Evolutionary conservation across 2,888 invertebrate species (phyloP), one percentile per base, ranked within the genome.

Genomic region (Himalopsyche anomala): DNA sequence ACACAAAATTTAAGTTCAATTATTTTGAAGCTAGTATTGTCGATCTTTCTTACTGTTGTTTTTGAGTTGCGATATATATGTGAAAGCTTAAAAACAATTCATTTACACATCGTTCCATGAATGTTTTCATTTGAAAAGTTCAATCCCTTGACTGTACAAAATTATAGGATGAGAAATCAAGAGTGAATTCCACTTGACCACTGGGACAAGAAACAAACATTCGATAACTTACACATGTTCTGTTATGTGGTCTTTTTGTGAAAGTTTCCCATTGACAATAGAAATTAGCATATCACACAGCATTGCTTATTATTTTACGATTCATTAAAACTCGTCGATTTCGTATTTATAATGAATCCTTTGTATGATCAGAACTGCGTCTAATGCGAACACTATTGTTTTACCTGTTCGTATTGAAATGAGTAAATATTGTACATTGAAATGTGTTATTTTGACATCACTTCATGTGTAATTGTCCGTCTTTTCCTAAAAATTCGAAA

Each of bases 241-340:
- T 62, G 6, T 28, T 19, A 9, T n/a, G n/a, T 62, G 28, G 36
- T 12, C 0, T 74, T 12, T 38, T 5, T 36, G 74, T 74, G 74
- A 74, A 74, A 74, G 74, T 74, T 74, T 15, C 38, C 74, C 74
- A 36, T 74, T 38, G 36, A 74, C 74, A 74, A 74, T 74, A 36
- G 74, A 74, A 19, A 74, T 74, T 15, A 74, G 28, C 15, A 15
- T 45, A 45, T 45, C 36, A 5, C 74, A 9, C 4, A 15, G 19
- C 15, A 38, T 36, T 36, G n/a, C 12, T 36, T 38, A 38, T 74
- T 74, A 74, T 74, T 74, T 74, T 74, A 74, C 38, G 74, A 74
- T 28, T 74, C 38, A 12, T 74, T 15, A 28, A 74, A 5, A 12
- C 38, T 28, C 36, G 74, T 74, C 19, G 36, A 15, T 36, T 19